These are phyloP conservation scores for Nycticorax nycticorax DNA, from an alignment of 2,113 vertebrate species.

Conservation along the genomic window DNA sequence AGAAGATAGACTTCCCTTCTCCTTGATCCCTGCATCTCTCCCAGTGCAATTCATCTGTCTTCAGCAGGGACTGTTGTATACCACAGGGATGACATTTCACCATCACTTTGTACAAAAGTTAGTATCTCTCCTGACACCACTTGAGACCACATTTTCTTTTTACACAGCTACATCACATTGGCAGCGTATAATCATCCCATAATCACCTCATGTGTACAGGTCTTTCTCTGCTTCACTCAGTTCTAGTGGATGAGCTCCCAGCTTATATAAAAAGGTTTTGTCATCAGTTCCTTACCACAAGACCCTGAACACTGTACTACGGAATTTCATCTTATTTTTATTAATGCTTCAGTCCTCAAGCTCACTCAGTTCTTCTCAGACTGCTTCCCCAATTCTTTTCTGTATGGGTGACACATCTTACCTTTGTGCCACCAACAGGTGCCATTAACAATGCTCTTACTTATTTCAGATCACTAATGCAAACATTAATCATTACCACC, in stretches of 20 bases:
- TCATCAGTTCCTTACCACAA: not conserved
- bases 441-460: not conserved
- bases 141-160: slow-evolving; percentile 9
- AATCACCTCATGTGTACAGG: not conserved
- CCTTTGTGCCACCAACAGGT: not conserved
- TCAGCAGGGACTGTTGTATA: not conserved
- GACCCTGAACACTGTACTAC: not conserved
- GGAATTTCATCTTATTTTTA: not conserved
- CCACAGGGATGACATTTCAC: not conserved
- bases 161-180: not conserved
- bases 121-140: not conserved
- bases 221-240: slow-evolving; percentile 2
- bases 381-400: not conserved
- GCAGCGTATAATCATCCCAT: slow-evolving; percentile 24
- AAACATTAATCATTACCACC: not conserved
- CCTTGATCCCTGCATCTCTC: not conserved
- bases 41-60: not conserved
- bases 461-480: not conserved
- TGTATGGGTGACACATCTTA: not conserved
- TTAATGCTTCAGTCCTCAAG: not conserved
- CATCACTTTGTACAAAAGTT: not conserved
- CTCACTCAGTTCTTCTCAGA: not conserved
- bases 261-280: not conserved
- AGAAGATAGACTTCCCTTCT: not conserved
- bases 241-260: not conserved